A percentile compares a stretch with the other conserved stretches of the same genome.
Evolutionary conservation across 2,888 invertebrate species (phyloP).

Genomic region (Dichetophora obliterata): DNA sequence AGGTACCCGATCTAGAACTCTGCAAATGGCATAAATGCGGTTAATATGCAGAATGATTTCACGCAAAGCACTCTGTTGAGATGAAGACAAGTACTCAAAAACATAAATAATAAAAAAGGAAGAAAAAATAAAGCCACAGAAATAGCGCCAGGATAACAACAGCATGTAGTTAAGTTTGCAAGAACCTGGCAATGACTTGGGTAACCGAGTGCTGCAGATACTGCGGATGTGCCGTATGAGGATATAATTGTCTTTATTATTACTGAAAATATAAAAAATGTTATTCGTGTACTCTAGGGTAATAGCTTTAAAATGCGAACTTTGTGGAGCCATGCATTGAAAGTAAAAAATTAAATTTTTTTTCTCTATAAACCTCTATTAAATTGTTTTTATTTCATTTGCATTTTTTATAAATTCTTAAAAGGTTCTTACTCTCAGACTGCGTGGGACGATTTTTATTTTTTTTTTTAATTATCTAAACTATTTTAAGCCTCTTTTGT

Average conservation of each 20-base stretch:
- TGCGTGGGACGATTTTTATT: too few relatives aligned
- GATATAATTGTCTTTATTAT: conserved; percentile 24
- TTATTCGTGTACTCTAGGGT: too few relatives aligned
- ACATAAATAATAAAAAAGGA: background rate
- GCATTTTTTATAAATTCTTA: too few relatives aligned
- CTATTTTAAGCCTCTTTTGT: too few relatives aligned
- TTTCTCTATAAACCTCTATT: too few relatives aligned
- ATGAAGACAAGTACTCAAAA: background rate
- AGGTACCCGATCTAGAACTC: background rate
- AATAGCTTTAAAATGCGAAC: too few relatives aligned
- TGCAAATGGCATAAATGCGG: conserved; percentile 7
- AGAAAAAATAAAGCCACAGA: background rate
- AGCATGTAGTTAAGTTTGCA: background rate
- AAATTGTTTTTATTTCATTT: too few relatives aligned
- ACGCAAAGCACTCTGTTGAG: background rate
- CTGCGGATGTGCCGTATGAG: conserved; percentile 1
- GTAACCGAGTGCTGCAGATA: background rate
- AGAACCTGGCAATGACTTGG: too few relatives aligned
- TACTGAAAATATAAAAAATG: background rate
- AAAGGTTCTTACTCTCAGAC: too few relatives aligned
- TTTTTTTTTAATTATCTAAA: too few relatives aligned
- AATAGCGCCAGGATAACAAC: background rate
- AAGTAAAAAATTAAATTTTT: too few relatives aligned
- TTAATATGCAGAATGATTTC: conserved; percentile 19
- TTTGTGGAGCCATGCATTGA: too few relatives aligned